Base-by-base conservation (phyloP, 2,888 invertebrate species). In the Stenolophus ochropezus region DNA sequence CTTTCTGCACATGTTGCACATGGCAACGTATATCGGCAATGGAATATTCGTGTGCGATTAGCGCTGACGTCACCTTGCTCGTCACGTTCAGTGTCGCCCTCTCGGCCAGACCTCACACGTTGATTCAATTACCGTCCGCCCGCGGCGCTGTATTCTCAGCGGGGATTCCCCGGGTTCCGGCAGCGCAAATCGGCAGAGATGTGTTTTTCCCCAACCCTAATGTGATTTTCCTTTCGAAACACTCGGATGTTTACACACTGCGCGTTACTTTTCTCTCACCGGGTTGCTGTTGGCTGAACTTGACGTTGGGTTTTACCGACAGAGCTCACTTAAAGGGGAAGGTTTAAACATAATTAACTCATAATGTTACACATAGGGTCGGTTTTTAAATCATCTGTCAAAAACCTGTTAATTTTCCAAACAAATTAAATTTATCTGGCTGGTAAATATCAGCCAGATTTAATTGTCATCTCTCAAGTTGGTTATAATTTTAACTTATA, bases 111-210 rank as follows among this genome's bases (percentile, higher is more conserved):
- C 49, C 20, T 16, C 53, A 27, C 61, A 27, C 42, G 42, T 5
- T 56, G 23, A 77, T 42, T 77, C 77, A 42, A 77, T 77, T 77
- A 76, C 56, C 76, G 14, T 23, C 25, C 76, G 14, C 76, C 56
- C 21, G 49, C 21, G 51, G 74, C 74, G 74, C 49, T 53, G 53
- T 49, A 25, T 27, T 42, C 18, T 5, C 69, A 16, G 20, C 49
- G 51, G 71, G 47, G 33, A 71, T 18, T 71, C 71, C 71, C 21
- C 8, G 18, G n/a, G 33, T 71, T 33, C 71, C 21, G 18, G 18
- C 47, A 42, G 18, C 3, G 14, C 47, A 75, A 75, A 75, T 75
- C 75, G 75, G 25, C 27, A 75, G 51, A 75, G 75, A 75, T 75
- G 75, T 75, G 75, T 75, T 75, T 75, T 75, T 75, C 25, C 53